Percentiles rank a stretch among this genome's conserved stretches.
phyloP scores from a whole-genome alignment of 2,888 invertebrate species.

The Gastracanthus pulcherrimus region DNA sequence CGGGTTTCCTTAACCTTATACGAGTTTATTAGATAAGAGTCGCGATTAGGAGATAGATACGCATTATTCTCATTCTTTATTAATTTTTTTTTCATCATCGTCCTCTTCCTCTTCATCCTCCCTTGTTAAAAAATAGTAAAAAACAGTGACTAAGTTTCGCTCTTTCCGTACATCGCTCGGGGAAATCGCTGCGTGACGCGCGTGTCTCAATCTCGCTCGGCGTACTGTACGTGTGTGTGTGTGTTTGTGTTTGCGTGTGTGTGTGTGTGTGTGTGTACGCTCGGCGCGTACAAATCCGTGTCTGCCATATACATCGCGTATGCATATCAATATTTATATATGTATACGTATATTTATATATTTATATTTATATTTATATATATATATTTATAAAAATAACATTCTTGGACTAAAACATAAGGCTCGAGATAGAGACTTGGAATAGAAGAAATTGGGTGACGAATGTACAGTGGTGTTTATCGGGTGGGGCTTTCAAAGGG shows the following conservation, averaged over 20 bases:
- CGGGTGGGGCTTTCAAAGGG: background rate
- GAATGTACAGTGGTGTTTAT: background rate
- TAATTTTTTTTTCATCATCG: constrained; percentile 45
- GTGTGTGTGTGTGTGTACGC: no score
- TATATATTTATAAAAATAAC: constrained; percentile 75
- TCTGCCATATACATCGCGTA: background rate
- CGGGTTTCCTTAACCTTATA: constrained; percentile 55
- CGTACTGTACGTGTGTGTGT: no score
- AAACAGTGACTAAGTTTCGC: constrained; percentile 75
- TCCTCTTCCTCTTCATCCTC: background rate
- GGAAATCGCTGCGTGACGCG: constrained; percentile 36
- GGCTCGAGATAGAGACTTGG: constrained; percentile 23
- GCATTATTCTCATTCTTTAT: constrained; percentile 37
- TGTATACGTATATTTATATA: constrained; percentile 58
- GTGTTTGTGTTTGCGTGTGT: no score
- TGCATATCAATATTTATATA: constrained; percentile 65
- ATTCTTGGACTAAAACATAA: constrained; percentile 73
- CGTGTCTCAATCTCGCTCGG: no score
- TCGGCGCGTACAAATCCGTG: background rate
- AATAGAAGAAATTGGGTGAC: background rate
- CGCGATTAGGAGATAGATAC: constrained; percentile 67
- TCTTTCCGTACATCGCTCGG: constrained; percentile 61
- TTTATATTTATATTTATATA: constrained; percentile 67
- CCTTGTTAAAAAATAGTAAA: constrained; percentile 71
- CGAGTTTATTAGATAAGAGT: constrained; percentile 69